These are phyloP conservation scores for Phalacrocorax pelagicus DNA, from an alignment of 2,113 vertebrate genomes.

Conservation along the genomic window DNA sequence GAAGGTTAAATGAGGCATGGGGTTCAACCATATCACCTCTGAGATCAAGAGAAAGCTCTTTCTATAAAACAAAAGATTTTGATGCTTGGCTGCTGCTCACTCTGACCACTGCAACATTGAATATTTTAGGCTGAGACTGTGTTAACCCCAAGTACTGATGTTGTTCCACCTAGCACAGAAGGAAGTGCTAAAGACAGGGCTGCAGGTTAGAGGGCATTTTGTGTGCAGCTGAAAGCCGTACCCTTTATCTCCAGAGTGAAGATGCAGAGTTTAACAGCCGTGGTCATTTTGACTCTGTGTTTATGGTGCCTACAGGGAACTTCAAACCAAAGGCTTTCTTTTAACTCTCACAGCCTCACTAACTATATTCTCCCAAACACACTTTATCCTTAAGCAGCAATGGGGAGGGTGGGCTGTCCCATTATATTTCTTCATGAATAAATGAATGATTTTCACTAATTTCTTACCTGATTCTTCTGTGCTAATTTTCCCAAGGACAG, in stretches of 20 bases:
- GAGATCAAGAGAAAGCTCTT: neutral
- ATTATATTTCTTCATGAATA: neutral
- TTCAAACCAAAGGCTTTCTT: neutral
- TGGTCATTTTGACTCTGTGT: neutral
- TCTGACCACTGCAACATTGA: neutral
- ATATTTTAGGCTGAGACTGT: neutral
- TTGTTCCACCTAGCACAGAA: neutral
- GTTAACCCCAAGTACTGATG: neutral
- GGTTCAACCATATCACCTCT: neutral
- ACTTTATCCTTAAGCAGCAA: neutral
- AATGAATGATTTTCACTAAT: neutral
- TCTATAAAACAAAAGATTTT: neutral
- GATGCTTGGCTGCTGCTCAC: neutral
- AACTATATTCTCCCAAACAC: neutral
- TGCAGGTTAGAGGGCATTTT: neutral
- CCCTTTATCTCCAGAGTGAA: neutral
- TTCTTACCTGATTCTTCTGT: neutral
- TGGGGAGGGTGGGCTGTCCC: neutral
- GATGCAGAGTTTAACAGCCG: neutral
- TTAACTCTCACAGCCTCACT: neutral
- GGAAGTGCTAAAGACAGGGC: neutral
- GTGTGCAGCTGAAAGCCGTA: rapidly evolving
- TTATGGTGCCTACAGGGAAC: neutral
- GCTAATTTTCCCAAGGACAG: neutral
- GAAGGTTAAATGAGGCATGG: neutral